Evolutionary conservation across 2,888 invertebrate genomes (phyloP), one percentile per base, ranked within the genome.

Genomic region (Lasioglossum leucozonium): DNA sequence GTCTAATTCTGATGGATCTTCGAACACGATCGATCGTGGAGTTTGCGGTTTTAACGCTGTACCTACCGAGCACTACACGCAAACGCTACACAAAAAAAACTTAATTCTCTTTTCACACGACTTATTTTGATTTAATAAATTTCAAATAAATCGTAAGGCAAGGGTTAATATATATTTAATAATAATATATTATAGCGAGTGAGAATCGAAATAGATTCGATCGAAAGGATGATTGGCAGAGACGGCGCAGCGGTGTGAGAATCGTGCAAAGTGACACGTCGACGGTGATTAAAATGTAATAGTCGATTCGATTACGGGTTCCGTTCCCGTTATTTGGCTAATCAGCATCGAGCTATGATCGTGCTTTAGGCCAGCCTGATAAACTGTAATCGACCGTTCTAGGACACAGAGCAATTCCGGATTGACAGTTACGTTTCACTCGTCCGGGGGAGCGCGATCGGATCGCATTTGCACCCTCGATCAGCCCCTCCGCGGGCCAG

Each of bases 371-470:
- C 6, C 11, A 5, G 26, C 26, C 13, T 26, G 58, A 58, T 58
- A 13, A 58, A 58, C 58, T 26, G 58, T 58, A 26, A 58, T 58
- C 58, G 13, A 26, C 58, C 26, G 16, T 4, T 5, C 58, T 26
- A 58, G 26, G 58, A 26, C 26, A 58, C 30, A 30, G 58, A 58
- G 58, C 58, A 26, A 30, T 26, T 26, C 13, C 26, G 58, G 5
- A 58, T 58, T 58, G 58, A 58, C 58, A 58, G 58, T 30, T 58
- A 58, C 58, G 26, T 58, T 58, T 58, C 58, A 58, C 58, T 26
- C 13, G 58, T 13, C 58, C n/a, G n/a, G 58, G 2, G 58, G 26
- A 2, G n/a, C 51, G 10, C 2, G 30, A 58, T 58, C 26, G 16
- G 58, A 58, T 58, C 16, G 30, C 58, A 26, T 58, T 58, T 30